These are phyloP conservation scores for Nephrocerus scutellatus DNA, from an alignment of 2,888 invertebrate species.

Conservation along the genomic window DNA sequence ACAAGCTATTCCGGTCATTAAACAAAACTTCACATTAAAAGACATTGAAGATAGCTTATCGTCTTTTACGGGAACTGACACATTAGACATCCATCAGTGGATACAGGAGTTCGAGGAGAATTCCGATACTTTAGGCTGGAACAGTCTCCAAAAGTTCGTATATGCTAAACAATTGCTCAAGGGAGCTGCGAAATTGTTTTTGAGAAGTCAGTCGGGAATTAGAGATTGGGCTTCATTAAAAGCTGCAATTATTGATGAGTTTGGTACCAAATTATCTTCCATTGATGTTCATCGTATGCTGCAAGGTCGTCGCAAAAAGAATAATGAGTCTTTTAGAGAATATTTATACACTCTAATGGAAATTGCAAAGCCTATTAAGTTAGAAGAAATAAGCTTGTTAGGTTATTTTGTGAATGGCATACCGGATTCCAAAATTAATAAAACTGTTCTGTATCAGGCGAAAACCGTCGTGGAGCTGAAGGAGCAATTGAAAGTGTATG, in stretches of 20 bases:
- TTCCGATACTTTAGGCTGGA: constrained; percentile 2
- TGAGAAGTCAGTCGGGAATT: constrained; percentile 7
- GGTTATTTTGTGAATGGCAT: constrained; percentile 15
- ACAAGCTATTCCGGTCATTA: no score
- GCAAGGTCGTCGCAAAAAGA: constrained; percentile 11
- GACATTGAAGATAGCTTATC: constrained; percentile 1
- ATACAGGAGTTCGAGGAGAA: constrained; percentile 4
- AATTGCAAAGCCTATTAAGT: constrained; percentile 10
- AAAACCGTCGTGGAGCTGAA: constrained; percentile 13
- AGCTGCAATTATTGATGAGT: constrained; percentile 9
- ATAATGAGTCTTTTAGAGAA: constrained; percentile 8
- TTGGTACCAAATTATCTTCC: constrained; percentile 4
- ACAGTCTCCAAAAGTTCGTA: constrained; percentile 6
- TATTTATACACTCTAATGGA: constrained; percentile 13
- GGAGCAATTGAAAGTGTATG: constrained; percentile 15
- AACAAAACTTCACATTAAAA: constrained; percentile 4
- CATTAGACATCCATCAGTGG: constrained; percentile 2
- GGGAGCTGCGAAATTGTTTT: constrained; percentile 6
- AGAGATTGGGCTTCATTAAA: constrained; percentile 10
- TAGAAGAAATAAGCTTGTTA: constrained; percentile 16
- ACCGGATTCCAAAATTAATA: constrained; percentile 12
- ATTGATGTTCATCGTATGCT: constrained; percentile 11
- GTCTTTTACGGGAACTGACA: background rate
- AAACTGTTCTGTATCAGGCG: constrained; percentile 13
- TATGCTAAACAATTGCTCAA: constrained; percentile 11